Base-by-base conservation (phyloP, 2,797 vertebrate species). In the Graptemys geographica region DNA sequence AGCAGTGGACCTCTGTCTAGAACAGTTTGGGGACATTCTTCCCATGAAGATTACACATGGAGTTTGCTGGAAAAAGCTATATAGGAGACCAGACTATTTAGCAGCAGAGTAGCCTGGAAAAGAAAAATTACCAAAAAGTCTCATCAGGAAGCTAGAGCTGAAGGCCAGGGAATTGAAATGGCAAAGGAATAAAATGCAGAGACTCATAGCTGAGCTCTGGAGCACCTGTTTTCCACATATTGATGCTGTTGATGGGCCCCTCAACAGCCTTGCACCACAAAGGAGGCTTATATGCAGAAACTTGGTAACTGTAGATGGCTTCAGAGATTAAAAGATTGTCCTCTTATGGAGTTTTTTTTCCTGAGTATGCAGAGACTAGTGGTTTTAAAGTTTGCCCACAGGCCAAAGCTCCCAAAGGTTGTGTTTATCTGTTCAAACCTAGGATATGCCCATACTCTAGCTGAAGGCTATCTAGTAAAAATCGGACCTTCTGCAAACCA, bases 81-180 rank as follows among this genome's bases (percentile, higher is more conserved):
- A 3, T 33, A 78, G 21, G 44, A 27, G 31, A 41, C 33, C 44
- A 31, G 49, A 10, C 0, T 25, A 33, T 52, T 53, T 74, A 52
- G 3, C 27, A 16, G 16, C 27, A 31, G 28, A 51, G 27, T 9
- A 11, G n/a, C 37, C 25, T 31, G 62, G 3, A 62, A 6, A 55
- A 55, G 52, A 4, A 62, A 6, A 62, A 55, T 56, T 23, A 28
- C 47, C 62, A 13, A 10, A 13, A 10, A 56, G 57, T 9, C 6
- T 84, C n/a, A 57, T 11, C 79, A 80, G 25, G 18, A 57, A 72
- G 79, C 27, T 62, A 62, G 59, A 62, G 59, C 83, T 56, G 79
- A 56, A 5, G 55, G 52, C 8, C 6, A 25, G 47, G 74, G 8
- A 28, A 81, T 44, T 23, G 0, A 0, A 74, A 23, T 37, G 47